phyloP scores from a whole-genome alignment of 2,797 vertebrate species.

The Eupleurogrammus muticus region DNA sequence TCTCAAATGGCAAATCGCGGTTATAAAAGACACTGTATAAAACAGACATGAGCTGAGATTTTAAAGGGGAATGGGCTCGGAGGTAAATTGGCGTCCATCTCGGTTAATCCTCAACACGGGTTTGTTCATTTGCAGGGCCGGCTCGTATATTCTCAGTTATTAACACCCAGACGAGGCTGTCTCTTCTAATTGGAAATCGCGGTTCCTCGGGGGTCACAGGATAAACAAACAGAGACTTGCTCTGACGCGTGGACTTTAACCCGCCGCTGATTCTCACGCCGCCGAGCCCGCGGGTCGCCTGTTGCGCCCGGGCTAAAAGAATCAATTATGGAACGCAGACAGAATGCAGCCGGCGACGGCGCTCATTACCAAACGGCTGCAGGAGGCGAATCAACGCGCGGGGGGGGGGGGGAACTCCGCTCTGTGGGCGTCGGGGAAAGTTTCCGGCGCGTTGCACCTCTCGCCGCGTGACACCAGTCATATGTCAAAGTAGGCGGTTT shows the following conservation, averaged over 20 bases:
- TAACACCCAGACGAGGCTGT: conserved; percentile 25
- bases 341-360: not conserved
- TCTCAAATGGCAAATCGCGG: conserved; percentile 12
- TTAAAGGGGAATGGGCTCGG: conserved; percentile 18
- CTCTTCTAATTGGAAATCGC: conserved; percentile 39
- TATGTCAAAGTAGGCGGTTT: conserved; percentile 29
- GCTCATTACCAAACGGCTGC: conserved; percentile 6
- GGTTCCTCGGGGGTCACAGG: not conserved
- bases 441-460: conserved; percentile 11
- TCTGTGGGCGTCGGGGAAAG: conserved; percentile 10
- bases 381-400: conserved; percentile 17
- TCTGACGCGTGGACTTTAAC: not conserved
- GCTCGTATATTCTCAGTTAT: conserved; percentile 42
- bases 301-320: not conserved
- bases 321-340: not conserved
- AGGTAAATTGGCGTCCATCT: conserved; percentile 36
- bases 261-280: not conserved
- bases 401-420: conserved; percentile 16
- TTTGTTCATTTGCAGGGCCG: conserved; percentile 17
- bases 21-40: conserved; percentile 18
- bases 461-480: conserved; percentile 20
- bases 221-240: conserved; percentile 3
- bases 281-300: not conserved
- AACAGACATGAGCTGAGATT: conserved; percentile 5
- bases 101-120: conserved; percentile 36